Percentiles rank a stretch among this genome's conserved stretches.
Conservation (phyloP, 2,888 invertebrate species). For the Macaria notata region DNA sequence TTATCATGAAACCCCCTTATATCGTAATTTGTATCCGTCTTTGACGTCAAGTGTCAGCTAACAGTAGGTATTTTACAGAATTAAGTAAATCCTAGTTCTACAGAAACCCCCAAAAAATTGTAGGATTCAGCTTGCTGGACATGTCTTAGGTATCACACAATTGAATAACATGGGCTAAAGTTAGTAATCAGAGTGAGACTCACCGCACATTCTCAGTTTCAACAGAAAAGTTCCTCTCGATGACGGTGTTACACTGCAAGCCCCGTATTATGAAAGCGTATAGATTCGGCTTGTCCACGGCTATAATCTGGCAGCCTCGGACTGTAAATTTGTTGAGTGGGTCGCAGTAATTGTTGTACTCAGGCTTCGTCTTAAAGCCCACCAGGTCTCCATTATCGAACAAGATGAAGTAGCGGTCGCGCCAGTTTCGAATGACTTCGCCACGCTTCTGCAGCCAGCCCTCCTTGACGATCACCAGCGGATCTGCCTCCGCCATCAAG, state of each 20-base stretch:
- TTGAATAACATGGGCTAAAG: too few relatives aligned
- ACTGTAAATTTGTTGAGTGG: slow-evolving; percentile 99
- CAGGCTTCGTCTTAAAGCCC: slow-evolving; percentile 96
- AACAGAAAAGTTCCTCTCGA: slow-evolving; percentile 98
- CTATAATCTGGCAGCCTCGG: slow-evolving; percentile 98
- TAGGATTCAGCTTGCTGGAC: too few relatives aligned
- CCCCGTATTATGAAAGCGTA: slow-evolving; percentile 98
- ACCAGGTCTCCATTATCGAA: slow-evolving; percentile 96
- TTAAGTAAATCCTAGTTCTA: too few relatives aligned
- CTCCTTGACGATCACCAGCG: slow-evolving; percentile 90
- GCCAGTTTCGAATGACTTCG: slow-evolving; percentile 99
- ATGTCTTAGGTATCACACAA: too few relatives aligned
- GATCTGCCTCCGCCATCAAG: slow-evolving; percentile 81
- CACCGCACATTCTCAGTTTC: slow-evolving; percentile 92
- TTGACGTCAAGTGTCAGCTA: slow-evolving; percentile 11
- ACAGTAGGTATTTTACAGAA: too few relatives aligned
- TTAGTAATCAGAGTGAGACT: slow-evolving; percentile 37
- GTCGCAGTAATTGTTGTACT: slow-evolving; percentile 89
- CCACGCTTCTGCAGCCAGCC: slow-evolving; percentile 98
- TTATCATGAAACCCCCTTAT: too few relatives aligned
- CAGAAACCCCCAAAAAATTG: too few relatives aligned
- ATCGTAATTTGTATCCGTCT: too few relatives aligned
- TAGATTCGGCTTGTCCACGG: slow-evolving; percentile 96
- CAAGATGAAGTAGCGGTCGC: slow-evolving; percentile 97
- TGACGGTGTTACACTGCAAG: slow-evolving; percentile 98